phyloP scores from a whole-genome alignment of 1,140 invertebrate species.

The Triops longicaudatus region DNA sequence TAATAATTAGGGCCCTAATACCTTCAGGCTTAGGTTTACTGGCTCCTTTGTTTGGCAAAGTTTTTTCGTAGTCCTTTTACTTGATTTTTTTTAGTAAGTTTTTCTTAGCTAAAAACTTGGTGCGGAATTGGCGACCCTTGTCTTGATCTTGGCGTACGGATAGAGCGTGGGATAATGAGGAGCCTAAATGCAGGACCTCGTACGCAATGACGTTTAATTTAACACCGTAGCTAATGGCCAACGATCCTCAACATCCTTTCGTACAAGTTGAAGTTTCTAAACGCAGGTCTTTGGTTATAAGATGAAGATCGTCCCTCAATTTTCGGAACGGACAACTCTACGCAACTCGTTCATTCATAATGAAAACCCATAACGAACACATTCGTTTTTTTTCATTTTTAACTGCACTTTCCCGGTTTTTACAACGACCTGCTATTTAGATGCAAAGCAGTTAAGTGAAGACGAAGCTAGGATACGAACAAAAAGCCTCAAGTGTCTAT shows the following conservation, averaged over 20 bases:
- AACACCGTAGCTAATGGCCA: slow-evolving; percentile 11
- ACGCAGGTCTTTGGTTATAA: not conserved
- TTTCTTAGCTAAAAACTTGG: not conserved
- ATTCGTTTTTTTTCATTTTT: not conserved
- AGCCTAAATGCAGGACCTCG: not conserved
- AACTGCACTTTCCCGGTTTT: not conserved
- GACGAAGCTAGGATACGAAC: not conserved
- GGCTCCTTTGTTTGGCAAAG: no score
- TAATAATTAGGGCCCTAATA: not conserved
- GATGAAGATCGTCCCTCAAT: not conserved
- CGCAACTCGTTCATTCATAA: not conserved
- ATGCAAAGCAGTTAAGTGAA: not conserved
- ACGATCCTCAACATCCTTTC: slow-evolving; percentile 14
- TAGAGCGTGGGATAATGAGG: slow-evolving; percentile 6
- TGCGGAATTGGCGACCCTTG: slow-evolving; percentile 13
- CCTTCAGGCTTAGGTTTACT: no score
- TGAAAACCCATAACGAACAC: not conserved
- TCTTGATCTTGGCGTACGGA: not conserved
- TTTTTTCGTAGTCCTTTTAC: no score
- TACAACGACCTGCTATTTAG: not conserved
- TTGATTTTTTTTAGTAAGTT: no score
- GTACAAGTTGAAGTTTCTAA: not conserved
- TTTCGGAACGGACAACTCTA: not conserved
- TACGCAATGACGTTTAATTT: slow-evolving; percentile 15
- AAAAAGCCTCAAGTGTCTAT: not conserved